phyloP scores from a whole-genome alignment of 2,113 vertebrate genomes.

The Camelus bactrianus region DNA sequence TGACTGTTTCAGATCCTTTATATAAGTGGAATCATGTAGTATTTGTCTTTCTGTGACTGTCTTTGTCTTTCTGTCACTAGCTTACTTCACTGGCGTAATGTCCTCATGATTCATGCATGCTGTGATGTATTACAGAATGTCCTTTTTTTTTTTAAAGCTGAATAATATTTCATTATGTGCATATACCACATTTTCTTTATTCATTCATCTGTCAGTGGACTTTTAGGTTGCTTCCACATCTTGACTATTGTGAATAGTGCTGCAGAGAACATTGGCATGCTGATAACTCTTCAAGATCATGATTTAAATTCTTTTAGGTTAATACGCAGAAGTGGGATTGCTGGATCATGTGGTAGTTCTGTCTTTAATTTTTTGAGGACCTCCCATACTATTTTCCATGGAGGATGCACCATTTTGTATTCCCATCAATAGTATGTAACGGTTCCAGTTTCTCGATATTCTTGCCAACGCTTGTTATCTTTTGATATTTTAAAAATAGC shows the following conservation, averaged over 20 bases:
- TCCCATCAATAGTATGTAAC: not conserved
- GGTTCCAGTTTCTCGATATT: not conserved
- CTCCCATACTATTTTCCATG: not conserved
- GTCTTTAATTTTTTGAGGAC: constrained; percentile 9
- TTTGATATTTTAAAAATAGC: not conserved
- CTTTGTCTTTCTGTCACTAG: too few relatives aligned
- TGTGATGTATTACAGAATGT: not conserved
- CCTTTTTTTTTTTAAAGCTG: not conserved
- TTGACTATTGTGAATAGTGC: too few relatives aligned
- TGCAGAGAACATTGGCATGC: too few relatives aligned
- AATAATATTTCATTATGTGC: not conserved
- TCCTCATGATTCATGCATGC: not conserved
- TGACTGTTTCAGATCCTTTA: not conserved
- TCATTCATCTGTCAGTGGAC: too few relatives aligned
- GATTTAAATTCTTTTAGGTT: not conserved
- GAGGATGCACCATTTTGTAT: too few relatives aligned
- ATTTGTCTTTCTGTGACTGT: not conserved
- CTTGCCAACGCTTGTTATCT: not conserved
- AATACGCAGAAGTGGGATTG: not conserved
- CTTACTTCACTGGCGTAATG: not conserved
- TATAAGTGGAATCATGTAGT: not conserved
- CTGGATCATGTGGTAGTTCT: not conserved
- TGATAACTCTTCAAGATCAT: not conserved
- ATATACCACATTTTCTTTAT: not conserved
- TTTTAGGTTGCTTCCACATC: too few relatives aligned